Conservation (phyloP, 2,888 invertebrate species). For the Psylliodes chrysocephalus region DNA sequence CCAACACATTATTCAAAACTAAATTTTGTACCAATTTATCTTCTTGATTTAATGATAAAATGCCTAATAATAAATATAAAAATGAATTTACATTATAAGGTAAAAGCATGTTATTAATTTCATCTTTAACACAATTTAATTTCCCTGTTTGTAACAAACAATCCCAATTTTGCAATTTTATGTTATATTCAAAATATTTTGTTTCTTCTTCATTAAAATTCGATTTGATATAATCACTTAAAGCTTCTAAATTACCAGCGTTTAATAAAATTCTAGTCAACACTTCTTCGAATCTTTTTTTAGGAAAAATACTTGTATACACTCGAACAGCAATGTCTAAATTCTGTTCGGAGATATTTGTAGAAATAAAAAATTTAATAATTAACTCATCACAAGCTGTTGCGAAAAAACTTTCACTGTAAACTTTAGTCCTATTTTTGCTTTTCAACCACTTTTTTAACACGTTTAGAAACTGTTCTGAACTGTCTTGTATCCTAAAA, state of each 20-base stretch:
- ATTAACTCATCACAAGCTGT: conserved; percentile 65
- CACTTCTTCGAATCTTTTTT: conserved; percentile 61
- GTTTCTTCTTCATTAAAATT: conserved; percentile 36
- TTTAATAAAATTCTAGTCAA: conserved; percentile 56
- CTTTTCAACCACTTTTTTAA: conserved; percentile 52
- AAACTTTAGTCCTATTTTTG: conserved; percentile 44
- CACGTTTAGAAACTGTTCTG: conserved; percentile 66
- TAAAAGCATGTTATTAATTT: conserved; percentile 54
- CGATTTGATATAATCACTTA: conserved; percentile 53
- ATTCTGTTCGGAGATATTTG: conserved; percentile 53
- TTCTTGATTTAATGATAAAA: conserved; percentile 50
- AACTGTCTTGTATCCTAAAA: conserved; percentile 63
- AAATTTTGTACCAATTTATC: conserved; percentile 50
- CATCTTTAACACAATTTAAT: conserved; percentile 49
- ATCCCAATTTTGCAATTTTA: conserved; percentile 54
- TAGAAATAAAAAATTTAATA: conserved; percentile 61
- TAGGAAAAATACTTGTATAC: conserved; percentile 62
- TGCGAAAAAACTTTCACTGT: conserved; percentile 54
- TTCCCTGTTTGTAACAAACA: conserved; percentile 54
- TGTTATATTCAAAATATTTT: conserved; percentile 50
- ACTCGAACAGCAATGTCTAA: conserved; percentile 64
- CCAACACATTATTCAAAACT: conserved; percentile 54
- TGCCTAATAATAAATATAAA: conserved; percentile 54
- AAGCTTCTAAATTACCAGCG: conserved; percentile 52
- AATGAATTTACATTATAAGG: conserved; percentile 59